A percentile compares a stretch with the other conserved stretches of the same genome.
phyloP scores from a whole-genome alignment of 1,140 invertebrate genomes.

The Trichoplusia ni region DNA sequence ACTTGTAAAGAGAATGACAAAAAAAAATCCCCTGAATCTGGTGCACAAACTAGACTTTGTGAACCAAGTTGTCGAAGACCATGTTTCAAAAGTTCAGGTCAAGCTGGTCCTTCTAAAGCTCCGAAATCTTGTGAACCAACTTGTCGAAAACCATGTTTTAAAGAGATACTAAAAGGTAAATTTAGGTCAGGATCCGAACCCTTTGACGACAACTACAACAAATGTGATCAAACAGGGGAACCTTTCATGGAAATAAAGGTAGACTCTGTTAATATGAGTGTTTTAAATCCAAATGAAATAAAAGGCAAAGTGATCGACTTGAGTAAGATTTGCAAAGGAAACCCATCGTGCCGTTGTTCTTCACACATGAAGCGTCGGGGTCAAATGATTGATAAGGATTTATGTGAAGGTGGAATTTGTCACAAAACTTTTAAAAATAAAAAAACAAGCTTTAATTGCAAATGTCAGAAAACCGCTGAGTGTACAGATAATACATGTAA shows the following conservation, averaged over 20 bases:
- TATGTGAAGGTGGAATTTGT: constrained; percentile 41
- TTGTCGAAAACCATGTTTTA: no score
- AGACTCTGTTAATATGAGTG: constrained; percentile 38
- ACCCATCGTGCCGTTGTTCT: constrained; percentile 46
- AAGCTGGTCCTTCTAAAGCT: no score
- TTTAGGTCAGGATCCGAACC: no score
- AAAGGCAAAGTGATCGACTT: constrained; percentile 40
- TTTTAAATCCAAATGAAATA: constrained; percentile 47
- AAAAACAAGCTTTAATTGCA: constrained; percentile 45
- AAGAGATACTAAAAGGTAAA: no score
- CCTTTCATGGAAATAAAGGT: constrained; percentile 51
- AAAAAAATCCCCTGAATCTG: no score
- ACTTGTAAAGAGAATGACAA: no score
- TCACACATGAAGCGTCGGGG: constrained; percentile 22
- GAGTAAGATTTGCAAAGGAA: constrained; percentile 31
- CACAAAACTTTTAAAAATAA: constrained; percentile 40
- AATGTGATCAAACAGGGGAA: constrained; percentile 40
- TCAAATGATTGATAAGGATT: constrained; percentile 4
- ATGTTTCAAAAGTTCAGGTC: no score
- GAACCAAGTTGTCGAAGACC: no score
- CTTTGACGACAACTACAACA: background rate
- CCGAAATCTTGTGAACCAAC: no score
- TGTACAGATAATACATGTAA: constrained; percentile 45
- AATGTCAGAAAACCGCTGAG: constrained; percentile 38
- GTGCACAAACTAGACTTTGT: no score